Percentiles rank a stretch among this genome's conserved stretches.
phyloP scores from a whole-genome alignment of 2,113 vertebrate species.

The Syngnathus scovelli region DNA sequence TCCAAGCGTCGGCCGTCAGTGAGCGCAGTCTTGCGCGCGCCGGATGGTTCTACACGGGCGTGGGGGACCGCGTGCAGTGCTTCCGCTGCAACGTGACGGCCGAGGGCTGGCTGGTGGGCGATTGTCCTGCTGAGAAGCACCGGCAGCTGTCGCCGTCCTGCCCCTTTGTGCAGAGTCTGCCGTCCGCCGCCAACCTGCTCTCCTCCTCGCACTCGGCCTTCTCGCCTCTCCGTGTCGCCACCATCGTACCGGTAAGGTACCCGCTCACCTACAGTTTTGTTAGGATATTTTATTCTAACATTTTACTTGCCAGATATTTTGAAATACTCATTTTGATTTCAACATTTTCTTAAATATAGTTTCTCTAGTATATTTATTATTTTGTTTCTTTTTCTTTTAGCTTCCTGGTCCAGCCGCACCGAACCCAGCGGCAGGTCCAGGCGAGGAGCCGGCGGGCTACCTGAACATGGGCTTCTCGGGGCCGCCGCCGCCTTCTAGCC shows the following conservation, averaged over 20 bases:
- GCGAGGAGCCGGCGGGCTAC: constrained; percentile 75
- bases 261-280: too few species aligned
- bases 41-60: constrained; percentile 90
- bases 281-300: too few species aligned
- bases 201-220: constrained; percentile 76
- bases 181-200: constrained; percentile 67
- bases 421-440: constrained; percentile 50
- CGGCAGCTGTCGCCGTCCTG: constrained; percentile 83
- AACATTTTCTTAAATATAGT: too few species aligned
- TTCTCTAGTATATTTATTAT: background rate
- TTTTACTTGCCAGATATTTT: too few species aligned
- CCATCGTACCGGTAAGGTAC: constrained; percentile 58
- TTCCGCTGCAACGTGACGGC: constrained; percentile 84
- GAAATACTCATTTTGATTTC: too few species aligned
- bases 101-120: constrained; percentile 88
- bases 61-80: constrained; percentile 87
- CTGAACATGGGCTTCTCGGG: constrained; percentile 77
- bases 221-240: constrained; percentile 63
- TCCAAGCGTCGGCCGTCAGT: constrained; percentile 72
- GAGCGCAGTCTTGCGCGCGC: constrained; percentile 84
- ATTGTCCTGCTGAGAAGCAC: constrained; percentile 86
- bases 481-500: constrained; percentile 74
- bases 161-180: constrained; percentile 80
- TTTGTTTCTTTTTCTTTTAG: constrained; percentile 10
- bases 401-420: constrained; percentile 40